Percentiles rank a stretch among this genome's conserved stretches.
These are phyloP conservation scores for Morpho achilles DNA, from an alignment of 2,888 invertebrate species.

Conservation along the genomic window DNA sequence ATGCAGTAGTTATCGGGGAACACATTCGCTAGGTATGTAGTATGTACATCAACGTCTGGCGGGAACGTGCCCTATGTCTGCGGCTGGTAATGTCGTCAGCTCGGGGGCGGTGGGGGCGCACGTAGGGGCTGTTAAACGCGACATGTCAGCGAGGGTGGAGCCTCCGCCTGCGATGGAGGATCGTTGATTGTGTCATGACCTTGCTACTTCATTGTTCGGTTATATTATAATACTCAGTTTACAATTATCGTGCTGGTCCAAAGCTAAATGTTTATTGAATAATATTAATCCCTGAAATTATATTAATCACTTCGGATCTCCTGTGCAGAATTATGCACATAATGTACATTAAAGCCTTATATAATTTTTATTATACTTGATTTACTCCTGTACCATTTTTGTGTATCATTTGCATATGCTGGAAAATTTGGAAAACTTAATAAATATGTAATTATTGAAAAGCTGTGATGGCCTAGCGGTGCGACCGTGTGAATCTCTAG, in stretches of 20 bases:
- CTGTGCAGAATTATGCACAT: too few relatives aligned
- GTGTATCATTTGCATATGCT: too few relatives aligned
- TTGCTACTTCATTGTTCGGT: slow-evolving; percentile 31
- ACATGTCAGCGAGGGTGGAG: slow-evolving; percentile 69
- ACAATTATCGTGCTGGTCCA: background rate
- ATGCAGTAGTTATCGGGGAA: slow-evolving; percentile 1
- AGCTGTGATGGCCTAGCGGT: too few relatives aligned
- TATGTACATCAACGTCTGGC: slow-evolving; percentile 50
- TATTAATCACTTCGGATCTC: too few relatives aligned
- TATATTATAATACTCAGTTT: slow-evolving; percentile 3
- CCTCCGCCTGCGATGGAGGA: slow-evolving; percentile 46
- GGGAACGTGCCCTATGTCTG: slow-evolving; percentile 71
- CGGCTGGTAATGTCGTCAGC: slow-evolving; percentile 77
- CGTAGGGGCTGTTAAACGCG: slow-evolving; percentile 76
- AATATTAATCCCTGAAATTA: too few relatives aligned
- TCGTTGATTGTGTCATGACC: slow-evolving; percentile 69
- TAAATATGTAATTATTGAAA: too few relatives aligned
- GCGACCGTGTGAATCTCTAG: too few relatives aligned
- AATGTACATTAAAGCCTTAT: too few relatives aligned
- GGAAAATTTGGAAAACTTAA: too few relatives aligned
- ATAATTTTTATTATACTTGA: too few relatives aligned
- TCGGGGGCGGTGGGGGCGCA: slow-evolving; percentile 48
- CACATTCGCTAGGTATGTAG: slow-evolving; percentile 2
- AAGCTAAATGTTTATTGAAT: too few relatives aligned
- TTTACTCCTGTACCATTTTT: too few relatives aligned